These are phyloP conservation scores for Sphaeridia pumilis DNA, from an alignment of 2,888 invertebrate genomes.

Conservation along the genomic window DNA sequence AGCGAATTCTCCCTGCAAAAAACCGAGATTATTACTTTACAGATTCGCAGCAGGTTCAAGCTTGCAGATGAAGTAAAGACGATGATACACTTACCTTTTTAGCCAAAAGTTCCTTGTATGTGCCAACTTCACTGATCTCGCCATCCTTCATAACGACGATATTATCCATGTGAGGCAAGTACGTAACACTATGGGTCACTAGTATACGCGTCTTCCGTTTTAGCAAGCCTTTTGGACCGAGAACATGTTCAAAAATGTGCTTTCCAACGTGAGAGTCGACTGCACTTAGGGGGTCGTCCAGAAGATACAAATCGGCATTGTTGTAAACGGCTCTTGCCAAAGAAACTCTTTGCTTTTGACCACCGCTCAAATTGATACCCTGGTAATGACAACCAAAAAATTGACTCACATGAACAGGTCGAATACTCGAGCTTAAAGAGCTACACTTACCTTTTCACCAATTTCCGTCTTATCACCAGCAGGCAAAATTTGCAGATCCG, in stretches of 20 bases:
- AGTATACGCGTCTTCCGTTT: slow-evolving; percentile 44
- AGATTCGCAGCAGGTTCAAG: too few relatives aligned
- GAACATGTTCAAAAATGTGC: slow-evolving; percentile 48
- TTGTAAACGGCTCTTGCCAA: slow-evolving; percentile 47
- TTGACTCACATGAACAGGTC: not conserved
- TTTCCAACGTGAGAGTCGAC: slow-evolving; percentile 39
- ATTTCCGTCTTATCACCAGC: slow-evolving; percentile 48
- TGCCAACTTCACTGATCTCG: slow-evolving; percentile 44
- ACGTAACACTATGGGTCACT: slow-evolving; percentile 49
- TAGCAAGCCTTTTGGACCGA: slow-evolving; percentile 41
- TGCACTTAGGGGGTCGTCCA: slow-evolving; percentile 49
- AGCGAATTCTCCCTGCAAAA: slow-evolving; percentile 41
- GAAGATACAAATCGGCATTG: slow-evolving; percentile 43
- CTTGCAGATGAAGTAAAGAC: too few relatives aligned
- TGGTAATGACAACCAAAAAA: slow-evolving; percentile 19
- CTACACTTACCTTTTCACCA: slow-evolving; percentile 44
- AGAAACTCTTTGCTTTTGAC: slow-evolving; percentile 83
- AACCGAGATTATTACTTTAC: too few relatives aligned
- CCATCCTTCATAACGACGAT: slow-evolving; percentile 47
- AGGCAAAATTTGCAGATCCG: slow-evolving; percentile 45
- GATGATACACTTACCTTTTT: too few relatives aligned
- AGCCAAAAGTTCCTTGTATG: slow-evolving; percentile 45
- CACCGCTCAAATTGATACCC: slow-evolving; percentile 77
- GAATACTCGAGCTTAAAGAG: too few relatives aligned
- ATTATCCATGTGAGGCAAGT: slow-evolving; percentile 44